Conservation (phyloP, 2,797 vertebrate genomes). For the Melanogrammus aeglefinus region DNA sequence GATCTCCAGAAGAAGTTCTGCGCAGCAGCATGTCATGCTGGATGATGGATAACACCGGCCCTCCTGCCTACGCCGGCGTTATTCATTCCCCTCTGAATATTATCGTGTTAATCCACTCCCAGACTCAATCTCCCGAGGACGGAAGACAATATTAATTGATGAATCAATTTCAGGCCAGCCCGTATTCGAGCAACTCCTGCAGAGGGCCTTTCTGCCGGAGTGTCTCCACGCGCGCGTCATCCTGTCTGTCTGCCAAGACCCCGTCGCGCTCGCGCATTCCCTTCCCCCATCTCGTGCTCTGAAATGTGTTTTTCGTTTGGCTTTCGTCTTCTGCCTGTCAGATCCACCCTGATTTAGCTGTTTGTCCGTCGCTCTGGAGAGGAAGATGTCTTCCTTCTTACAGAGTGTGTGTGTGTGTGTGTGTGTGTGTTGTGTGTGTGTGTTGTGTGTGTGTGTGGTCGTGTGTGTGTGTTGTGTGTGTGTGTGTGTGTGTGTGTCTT, state of each 20-base stretch:
- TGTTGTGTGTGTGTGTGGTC: not conserved
- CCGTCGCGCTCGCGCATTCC: too few species aligned
- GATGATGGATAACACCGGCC: constrained; percentile 81
- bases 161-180: not conserved
- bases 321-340: not conserved
- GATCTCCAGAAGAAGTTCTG: not conserved
- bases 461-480: not conserved
- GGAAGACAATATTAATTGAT: constrained; percentile 3
- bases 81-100: constrained; percentile 88
- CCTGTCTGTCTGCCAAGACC: not conserved
- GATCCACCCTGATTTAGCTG: too few species aligned
- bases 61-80: constrained; percentile 77
- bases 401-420: not conserved
- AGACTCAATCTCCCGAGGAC: constrained; percentile 32
- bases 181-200: not conserved
- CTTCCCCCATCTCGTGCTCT: not conserved
- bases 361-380: too few species aligned
- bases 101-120: constrained; percentile 84
- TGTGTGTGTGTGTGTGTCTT: not conserved
- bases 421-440: not conserved
- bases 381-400: too few species aligned
- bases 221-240: too few species aligned
- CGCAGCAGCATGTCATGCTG: constrained; percentile 58
- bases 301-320: not conserved
- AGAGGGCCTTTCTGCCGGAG: not conserved